A percentile compares a stretch with the other conserved stretches of the same genome.
phyloP scores from a whole-genome alignment of 1,140 invertebrate species.

The Drusus annulatus region DNA sequence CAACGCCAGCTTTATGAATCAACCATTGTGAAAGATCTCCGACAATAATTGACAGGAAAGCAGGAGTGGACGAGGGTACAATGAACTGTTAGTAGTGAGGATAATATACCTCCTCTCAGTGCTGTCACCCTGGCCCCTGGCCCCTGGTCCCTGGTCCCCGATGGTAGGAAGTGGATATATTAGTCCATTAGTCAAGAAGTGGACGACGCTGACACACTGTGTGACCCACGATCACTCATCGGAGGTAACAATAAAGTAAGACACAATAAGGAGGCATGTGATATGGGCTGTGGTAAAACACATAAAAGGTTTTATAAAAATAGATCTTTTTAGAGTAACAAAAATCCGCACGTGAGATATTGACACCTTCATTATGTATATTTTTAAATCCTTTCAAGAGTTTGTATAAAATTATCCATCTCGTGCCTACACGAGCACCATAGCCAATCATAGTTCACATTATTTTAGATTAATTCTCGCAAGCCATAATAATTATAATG shows the following conservation, averaged over 20 bases:
- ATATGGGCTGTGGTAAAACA: background rate
- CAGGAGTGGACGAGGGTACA: slow-evolving; percentile 9
- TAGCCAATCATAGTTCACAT: no score
- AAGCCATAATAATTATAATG: no score
- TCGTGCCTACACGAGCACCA: no score
- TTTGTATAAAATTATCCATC: no score
- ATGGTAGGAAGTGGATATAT: slow-evolving; percentile 36
- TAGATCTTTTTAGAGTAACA: background rate
- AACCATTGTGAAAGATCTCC: background rate
- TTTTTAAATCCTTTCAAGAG: no score
- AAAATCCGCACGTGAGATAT: no score
- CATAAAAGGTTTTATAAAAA: no score
- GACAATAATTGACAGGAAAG: background rate
- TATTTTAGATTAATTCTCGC: no score
- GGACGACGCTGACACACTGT: slow-evolving; percentile 10
- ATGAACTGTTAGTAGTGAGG: background rate
- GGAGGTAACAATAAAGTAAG: background rate
- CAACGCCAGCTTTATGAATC: background rate
- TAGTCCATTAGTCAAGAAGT: slow-evolving; percentile 29
- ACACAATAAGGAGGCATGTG: background rate
- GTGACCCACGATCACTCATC: slow-evolving; percentile 3
- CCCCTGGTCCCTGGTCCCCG: background rate
- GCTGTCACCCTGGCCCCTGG: background rate
- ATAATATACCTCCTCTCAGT: background rate
- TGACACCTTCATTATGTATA: no score